Evolutionary conservation across 2,113 vertebrate species (phyloP), one percentile per base, ranked within the genome.

Genomic region (Lethenteron reissneri): DNA sequence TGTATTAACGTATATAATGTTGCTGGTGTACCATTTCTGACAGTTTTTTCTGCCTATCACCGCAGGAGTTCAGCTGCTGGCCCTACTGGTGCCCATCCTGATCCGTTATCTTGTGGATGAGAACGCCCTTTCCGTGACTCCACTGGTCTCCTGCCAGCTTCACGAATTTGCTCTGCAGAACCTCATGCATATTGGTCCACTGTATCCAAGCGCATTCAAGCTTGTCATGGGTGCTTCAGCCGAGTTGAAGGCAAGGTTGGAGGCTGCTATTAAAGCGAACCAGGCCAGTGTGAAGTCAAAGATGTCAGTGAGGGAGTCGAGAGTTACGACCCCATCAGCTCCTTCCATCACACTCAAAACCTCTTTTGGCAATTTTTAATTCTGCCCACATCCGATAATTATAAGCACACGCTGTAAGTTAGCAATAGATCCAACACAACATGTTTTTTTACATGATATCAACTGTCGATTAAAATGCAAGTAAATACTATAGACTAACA

Each of bases 301-400:
- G 80, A 87, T 84, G 57, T 84, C 87, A 56, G 82, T 86, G 74
- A 82, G 86, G 74, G 88, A 84, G 80, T 81, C 88, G 71, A 82
- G 85, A 80, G 89, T 90, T 12, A 74, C 85, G 8, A 82, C 86
- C 57, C 89, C 88, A 78, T 87, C 88, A 69, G 82, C 85, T 15
- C 94, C 94, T 12, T 97, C 90, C 75, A 99, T 99, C 81, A 97
- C 95, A 85, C 86, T 99, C 70, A 99, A 99, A 79, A 99, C 87
- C 1, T 96, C 85, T 79, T 99, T 99, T 83, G 41, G 41, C 41
- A 41, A 41, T 41, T 41, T 41, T 41, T 41, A 41, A 41, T 41
- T 41, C 41, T 41, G 41, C 5, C 41, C 41, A 41, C 41, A 41
- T 41, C 41, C 41, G 41, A 41, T 41, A 7, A 41, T 41, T 41